Conservation (phyloP, 2,888 invertebrate species). For the Bembecia ichneumoniformis region DNA sequence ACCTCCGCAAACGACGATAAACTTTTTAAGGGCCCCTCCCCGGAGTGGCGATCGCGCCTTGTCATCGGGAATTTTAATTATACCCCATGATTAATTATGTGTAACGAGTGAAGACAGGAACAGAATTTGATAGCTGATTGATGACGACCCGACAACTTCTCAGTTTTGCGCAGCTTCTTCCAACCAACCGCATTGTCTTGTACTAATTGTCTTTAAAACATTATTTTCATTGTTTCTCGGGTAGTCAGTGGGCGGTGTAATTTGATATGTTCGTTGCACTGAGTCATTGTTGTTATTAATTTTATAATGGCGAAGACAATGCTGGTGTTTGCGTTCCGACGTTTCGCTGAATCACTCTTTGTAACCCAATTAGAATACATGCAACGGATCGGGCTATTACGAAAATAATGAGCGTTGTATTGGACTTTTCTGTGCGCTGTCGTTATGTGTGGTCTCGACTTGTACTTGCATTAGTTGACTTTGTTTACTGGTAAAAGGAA, state of each 20-base stretch:
- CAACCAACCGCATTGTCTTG: slow-evolving; percentile 47
- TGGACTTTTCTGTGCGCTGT: background rate
- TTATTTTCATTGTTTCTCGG: slow-evolving; percentile 53
- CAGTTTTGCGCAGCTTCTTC: slow-evolving; percentile 40
- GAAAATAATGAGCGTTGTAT: background rate
- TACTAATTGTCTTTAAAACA: slow-evolving; percentile 62
- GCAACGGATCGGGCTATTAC: background rate
- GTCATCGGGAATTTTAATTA: slow-evolving; percentile 70
- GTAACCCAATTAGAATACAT: background rate
- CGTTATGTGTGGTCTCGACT: background rate
- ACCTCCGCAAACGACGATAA: slow-evolving; percentile 24
- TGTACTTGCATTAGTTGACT: slow-evolving; percentile 1
- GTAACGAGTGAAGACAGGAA: slow-evolving; percentile 47
- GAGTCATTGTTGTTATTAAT: slow-evolving; percentile 64
- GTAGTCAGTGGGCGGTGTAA: slow-evolving; percentile 42
- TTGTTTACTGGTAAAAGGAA: slow-evolving; percentile 22
- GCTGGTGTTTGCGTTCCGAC: slow-evolving; percentile 27
- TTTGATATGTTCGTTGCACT: slow-evolving; percentile 54
- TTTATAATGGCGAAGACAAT: slow-evolving; percentile 50
- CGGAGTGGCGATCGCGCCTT: slow-evolving; percentile 50
- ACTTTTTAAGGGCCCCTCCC: slow-evolving; percentile 27
- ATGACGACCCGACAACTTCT: slow-evolving; percentile 48
- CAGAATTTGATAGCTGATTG: slow-evolving; percentile 56
- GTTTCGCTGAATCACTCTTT: slow-evolving; percentile 37
- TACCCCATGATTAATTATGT: slow-evolving; percentile 67